Evolutionary conservation across 1,140 invertebrate genomes (phyloP), one percentile per base, ranked within the genome.

Genomic region (Chironomus striatipennis): DNA sequence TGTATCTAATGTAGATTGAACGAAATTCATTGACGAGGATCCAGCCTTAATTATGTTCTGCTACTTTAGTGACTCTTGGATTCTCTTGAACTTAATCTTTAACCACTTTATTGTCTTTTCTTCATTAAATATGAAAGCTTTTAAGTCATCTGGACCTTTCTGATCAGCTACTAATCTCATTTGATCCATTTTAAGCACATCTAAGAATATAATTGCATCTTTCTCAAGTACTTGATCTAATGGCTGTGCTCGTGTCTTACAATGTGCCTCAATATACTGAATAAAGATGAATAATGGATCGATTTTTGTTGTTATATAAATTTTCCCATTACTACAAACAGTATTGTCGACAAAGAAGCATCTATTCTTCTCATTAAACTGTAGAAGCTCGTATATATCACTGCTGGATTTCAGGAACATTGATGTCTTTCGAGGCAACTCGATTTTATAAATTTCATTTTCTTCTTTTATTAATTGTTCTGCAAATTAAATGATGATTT

Each of bases 121-220:
- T 79, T 91, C 88, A 83, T 92, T 93, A 77, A 89, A 93, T 83
- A 92, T 91, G 77, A 88, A 93, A 10, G 90, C 90, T 79, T 86
- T 88, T 24, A 91, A 80, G 43, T 90, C 88, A 76, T 87, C 85
- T 77, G 88, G 86, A 42, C 88, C 89, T 84, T 86, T 75, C 42
- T 64, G 42, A 34, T 75, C 74, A n/a, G 65, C 24, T 75, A 74
- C 34, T 34, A 74, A 73, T 24, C 42, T 17, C 0, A 81, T 75
- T n/a, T 77, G 74, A 0, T 75, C 74, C 1, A 74, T 24, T 7
- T 17, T 73, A 0, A 80, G 70, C 57, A 79, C 77, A 64, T 79
- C 76, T 5, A 75, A 79, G 15, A 80, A 76, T 73, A 79, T 76
- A 72, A 75, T 74, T 0, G 77, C 78, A 21, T 24, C 24, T 70